Conservation (phyloP, 2,113 vertebrate species). For the Myiozetetes cayanensis region DNA sequence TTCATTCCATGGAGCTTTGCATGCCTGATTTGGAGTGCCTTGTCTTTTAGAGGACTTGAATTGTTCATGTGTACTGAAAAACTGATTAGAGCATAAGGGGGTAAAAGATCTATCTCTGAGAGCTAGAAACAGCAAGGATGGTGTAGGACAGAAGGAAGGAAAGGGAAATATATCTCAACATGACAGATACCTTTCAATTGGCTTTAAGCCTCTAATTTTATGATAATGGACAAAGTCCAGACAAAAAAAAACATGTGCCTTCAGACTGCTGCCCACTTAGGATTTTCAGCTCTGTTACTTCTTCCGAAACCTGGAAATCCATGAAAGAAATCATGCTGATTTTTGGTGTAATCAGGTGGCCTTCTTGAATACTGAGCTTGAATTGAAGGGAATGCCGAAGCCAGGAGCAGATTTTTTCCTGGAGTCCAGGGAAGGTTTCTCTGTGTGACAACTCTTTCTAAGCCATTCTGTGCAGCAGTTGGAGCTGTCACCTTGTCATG, state of each 20-base stretch:
- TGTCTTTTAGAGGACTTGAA: neutral
- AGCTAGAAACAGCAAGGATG: neutral
- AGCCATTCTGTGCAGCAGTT: neutral
- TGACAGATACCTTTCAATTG: neutral
- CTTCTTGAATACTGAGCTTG: neutral
- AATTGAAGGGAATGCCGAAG: neutral
- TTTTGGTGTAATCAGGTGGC: neutral
- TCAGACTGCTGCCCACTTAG: neutral
- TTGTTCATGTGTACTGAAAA: neutral
- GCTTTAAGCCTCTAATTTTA: neutral
- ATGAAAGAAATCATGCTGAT: neutral
- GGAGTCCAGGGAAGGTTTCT: neutral
- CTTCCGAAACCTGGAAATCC: neutral
- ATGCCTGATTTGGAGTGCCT: neutral
- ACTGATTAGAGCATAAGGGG: neutral
- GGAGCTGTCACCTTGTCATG: neutral
- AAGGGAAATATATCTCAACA: neutral
- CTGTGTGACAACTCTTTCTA: neutral
- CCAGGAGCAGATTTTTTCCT: neutral
- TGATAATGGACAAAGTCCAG: neutral
- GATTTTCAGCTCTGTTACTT: neutral
- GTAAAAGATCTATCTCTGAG: neutral
- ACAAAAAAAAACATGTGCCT: fast-evolving
- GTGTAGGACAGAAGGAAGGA: neutral
- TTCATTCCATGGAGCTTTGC: neutral